A percentile compares a stretch with the other conserved stretches of the same genome.
Conservation (phyloP, 2,113 vertebrate species). For the Lycaon pictus region DNA sequence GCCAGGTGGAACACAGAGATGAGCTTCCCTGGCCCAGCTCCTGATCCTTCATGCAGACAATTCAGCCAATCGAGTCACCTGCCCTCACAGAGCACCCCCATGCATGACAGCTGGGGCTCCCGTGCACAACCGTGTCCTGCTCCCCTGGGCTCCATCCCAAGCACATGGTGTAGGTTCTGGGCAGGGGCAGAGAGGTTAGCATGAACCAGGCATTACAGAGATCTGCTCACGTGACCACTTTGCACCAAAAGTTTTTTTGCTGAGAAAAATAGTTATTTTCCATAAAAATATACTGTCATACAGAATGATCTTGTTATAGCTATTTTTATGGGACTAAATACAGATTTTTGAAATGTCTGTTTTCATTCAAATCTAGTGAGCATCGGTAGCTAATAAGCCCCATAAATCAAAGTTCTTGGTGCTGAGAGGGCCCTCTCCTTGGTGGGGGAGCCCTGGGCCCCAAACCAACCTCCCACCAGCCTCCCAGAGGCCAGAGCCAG, state of each 20-base stretch:
- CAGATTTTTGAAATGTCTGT: background rate
- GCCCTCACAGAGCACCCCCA: background rate
- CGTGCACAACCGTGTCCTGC: background rate
- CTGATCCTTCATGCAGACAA: background rate
- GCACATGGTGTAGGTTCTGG: rapidly evolving
- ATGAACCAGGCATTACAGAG: rapidly evolving
- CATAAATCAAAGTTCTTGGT: background rate
- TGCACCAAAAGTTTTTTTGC: background rate
- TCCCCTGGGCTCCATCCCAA: background rate
- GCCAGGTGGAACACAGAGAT: background rate
- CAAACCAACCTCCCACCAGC: background rate
- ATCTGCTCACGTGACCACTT: rapidly evolving
- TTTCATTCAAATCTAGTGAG: background rate
- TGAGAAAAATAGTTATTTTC: background rate
- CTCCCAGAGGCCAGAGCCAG: rapidly evolving
- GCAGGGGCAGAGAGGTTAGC: background rate
- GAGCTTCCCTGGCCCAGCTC: background rate
- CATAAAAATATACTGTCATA: background rate
- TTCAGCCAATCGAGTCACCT: rapidly evolving
- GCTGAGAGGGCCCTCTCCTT: background rate
- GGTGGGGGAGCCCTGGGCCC: rapidly evolving
- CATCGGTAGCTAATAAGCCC: no score
- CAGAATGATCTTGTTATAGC: background rate
- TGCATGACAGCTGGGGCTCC: rapidly evolving
- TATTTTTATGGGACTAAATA: background rate